phyloP scores from a whole-genome alignment of 2,888 invertebrate genomes.

The Drosophila atripex region DNA sequence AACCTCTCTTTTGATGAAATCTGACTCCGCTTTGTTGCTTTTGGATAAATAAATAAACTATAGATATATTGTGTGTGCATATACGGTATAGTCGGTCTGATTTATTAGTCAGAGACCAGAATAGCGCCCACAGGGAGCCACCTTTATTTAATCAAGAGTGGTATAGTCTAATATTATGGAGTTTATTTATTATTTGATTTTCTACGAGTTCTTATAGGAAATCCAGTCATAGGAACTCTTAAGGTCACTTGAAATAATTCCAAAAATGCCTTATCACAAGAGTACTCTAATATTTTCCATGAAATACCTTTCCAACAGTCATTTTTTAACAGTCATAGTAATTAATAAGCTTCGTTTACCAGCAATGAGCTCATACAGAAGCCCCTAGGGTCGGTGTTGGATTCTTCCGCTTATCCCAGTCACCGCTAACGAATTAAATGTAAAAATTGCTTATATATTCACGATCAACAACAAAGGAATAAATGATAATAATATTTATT shows the following conservation, averaged over 20 bases:
- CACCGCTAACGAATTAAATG: conserved; percentile 5
- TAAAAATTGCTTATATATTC: conserved; percentile 14
- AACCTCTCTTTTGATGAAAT: conserved; percentile 35
- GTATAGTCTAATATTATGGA: no score
- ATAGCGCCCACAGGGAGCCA: not conserved
- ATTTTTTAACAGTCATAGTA: not conserved
- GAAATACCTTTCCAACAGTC: not conserved
- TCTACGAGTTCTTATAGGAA: no score
- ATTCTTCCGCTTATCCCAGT: not conserved
- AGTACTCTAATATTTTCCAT: not conserved
- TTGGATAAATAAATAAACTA: conserved; percentile 36
- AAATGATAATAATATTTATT: conserved; percentile 4
- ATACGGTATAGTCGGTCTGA: not conserved
- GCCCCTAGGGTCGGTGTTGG: not conserved
- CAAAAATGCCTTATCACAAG: conserved; percentile 6
- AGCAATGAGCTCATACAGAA: conserved; percentile 25
- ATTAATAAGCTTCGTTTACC: conserved; percentile 4
- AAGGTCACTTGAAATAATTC: conserved; percentile 9
- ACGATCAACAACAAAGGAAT: conserved; percentile 26
- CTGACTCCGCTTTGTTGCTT: conserved; percentile 40
- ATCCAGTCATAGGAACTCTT: not conserved
- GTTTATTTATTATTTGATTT: no score
- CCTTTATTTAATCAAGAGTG: not conserved
- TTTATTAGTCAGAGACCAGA: not conserved
- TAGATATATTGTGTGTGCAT: not conserved